Conservation (phyloP, 2,888 invertebrate genomes). For the Aleiodes alternator region DNA sequence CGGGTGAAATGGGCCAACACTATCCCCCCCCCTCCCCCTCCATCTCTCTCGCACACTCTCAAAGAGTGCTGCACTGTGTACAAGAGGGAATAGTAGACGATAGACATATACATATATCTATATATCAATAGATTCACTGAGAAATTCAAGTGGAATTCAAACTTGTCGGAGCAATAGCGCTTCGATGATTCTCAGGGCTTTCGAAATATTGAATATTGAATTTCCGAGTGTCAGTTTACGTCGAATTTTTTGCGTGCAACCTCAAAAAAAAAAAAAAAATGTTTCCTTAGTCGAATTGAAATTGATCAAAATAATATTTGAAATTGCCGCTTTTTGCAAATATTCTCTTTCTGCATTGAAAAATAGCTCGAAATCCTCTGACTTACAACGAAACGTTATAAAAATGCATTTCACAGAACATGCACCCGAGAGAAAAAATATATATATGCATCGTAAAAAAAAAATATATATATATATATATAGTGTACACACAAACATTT, state of each 20-base stretch:
- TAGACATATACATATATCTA: background rate
- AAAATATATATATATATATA: no score
- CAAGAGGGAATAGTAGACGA: background rate
- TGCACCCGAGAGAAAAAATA: no score
- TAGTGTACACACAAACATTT: background rate
- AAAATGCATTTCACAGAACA: no score
- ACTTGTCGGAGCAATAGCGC: conserved; percentile 36
- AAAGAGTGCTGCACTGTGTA: conserved; percentile 5
- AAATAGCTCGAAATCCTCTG: no score
- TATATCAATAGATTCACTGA: conserved; percentile 32
- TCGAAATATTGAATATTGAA: conserved; percentile 38
- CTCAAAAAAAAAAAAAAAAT: background rate
- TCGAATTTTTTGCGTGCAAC: background rate
- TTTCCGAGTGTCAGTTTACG: conserved; percentile 39
- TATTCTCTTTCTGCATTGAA: background rate
- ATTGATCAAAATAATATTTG: conserved; percentile 10
- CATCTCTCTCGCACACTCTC: background rate
- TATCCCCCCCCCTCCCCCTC: no score
- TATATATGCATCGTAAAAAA: background rate
- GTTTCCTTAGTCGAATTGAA: background rate
- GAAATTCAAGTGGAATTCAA: conserved; percentile 31
- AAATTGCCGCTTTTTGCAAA: background rate
- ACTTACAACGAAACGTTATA: no score
- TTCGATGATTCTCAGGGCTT: conserved; percentile 22
- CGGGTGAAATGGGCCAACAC: background rate